A percentile compares a stretch with the other conserved stretches of the same genome.
These are phyloP conservation scores for Oceanodroma tethys DNA, from an alignment of 2,113 vertebrate species.

Conservation along the genomic window DNA sequence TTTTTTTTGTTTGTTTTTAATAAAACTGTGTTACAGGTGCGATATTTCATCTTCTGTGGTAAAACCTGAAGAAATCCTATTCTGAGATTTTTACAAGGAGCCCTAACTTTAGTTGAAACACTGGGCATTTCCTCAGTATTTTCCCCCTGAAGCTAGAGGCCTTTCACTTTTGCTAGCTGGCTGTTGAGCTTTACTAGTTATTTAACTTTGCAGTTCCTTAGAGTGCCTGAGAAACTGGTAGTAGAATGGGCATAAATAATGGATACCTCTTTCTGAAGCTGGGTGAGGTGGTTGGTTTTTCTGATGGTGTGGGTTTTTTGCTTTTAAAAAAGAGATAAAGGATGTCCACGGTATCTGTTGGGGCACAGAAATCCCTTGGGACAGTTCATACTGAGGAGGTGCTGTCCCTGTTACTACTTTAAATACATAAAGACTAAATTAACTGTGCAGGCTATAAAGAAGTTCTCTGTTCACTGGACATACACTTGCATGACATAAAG, in stretches of 20 bases:
- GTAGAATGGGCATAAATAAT: neutral
- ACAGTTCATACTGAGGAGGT: neutral
- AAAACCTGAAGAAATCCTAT: neutral
- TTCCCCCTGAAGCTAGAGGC: neutral
- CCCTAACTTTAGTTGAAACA: neutral
- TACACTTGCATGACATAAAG: neutral
- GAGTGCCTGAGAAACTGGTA: neutral
- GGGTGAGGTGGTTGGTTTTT: neutral
- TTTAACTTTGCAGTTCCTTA: neutral
- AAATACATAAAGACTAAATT: neutral
- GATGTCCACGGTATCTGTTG: neutral
- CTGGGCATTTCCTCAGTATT: neutral
- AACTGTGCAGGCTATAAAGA: neutral
- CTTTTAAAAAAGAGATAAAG: neutral
- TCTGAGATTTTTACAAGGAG: neutral
- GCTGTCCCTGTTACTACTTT: neutral
- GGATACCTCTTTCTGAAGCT: neutral
- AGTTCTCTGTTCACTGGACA: neutral
- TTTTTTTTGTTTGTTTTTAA: neutral
- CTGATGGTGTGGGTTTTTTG: neutral
- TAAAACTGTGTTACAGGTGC: neutral
- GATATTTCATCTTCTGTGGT: neutral
- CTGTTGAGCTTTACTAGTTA: neutral
- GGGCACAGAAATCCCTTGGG: neutral
- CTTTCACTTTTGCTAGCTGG: neutral